These are phyloP conservation scores for Andrena hattorfiana DNA, from an alignment of 2,888 invertebrate genomes.

Conservation along the genomic window DNA sequence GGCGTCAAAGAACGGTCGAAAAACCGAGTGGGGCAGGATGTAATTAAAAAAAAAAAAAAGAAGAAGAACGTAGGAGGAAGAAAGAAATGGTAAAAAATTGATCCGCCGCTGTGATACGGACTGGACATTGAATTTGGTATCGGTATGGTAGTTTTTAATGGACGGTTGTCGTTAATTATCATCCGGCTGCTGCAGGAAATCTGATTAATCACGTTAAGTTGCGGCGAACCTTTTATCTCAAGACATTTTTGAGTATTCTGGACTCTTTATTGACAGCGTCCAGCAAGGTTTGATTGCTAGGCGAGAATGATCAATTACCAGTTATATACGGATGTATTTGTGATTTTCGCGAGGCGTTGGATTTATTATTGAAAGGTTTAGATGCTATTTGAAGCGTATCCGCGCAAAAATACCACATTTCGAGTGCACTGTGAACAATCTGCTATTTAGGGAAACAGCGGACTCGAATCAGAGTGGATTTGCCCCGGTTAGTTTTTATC, in stretches of 20 bases:
- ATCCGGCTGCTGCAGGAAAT: background rate
- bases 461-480: background rate
- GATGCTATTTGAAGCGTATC: too few relatives aligned
- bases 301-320: too few relatives aligned
- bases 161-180: slow-evolving; percentile 30
- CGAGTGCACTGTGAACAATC: background rate
- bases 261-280: too few relatives aligned
- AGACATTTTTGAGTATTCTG: background rate
- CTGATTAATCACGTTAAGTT: background rate
- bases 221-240: background rate
- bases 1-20: slow-evolving; percentile 55
- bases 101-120: background rate
- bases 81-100: slow-evolving; percentile 1
- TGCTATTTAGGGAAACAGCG: background rate
- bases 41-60: slow-evolving; percentile 52
- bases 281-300: too few relatives aligned
- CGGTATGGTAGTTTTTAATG: background rate
- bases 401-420: too few relatives aligned
- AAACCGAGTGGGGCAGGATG: slow-evolving; percentile 26
- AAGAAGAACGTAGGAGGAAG: background rate
- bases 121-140: background rate
- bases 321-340: too few relatives aligned
- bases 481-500: slow-evolving; percentile 17
- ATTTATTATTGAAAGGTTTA: too few relatives aligned
- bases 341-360: too few relatives aligned